These are phyloP conservation scores for Drosophila mercatorum DNA, from an alignment of 2,888 invertebrate genomes.

Conservation along the genomic window DNA sequence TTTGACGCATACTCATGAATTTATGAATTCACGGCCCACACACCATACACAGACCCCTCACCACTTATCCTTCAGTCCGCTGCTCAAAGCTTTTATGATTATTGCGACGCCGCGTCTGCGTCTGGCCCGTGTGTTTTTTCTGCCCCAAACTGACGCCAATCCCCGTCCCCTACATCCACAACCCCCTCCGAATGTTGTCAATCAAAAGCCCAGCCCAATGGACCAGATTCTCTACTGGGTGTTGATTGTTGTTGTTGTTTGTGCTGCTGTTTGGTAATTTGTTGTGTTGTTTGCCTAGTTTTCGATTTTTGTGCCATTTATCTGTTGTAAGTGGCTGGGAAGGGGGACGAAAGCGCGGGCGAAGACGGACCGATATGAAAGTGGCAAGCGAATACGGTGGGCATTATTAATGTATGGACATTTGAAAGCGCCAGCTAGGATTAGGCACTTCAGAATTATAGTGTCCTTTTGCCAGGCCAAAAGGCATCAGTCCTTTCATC, in stretches of 20 bases:
- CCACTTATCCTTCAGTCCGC: not conserved
- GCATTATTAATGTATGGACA: constrained; percentile 70
- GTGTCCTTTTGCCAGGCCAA: constrained; percentile 6
- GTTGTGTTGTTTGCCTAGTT: constrained; percentile 58
- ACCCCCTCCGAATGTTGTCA: constrained; percentile 49
- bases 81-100: constrained; percentile 68
- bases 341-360: not conserved
- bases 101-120: constrained; percentile 78
- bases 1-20: constrained; percentile 59
- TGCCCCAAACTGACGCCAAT: constrained; percentile 62
- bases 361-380: constrained; percentile 4
- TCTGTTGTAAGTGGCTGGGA: constrained; percentile 53
- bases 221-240: constrained; percentile 9
- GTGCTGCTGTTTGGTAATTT: constrained; percentile 55
- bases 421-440: constrained; percentile 53
- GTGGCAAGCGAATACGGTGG: constrained; percentile 37
- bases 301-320: constrained; percentile 63
- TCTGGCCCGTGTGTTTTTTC: constrained; percentile 51
- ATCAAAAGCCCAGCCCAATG: constrained; percentile 51
- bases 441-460: constrained; percentile 25
- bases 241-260: constrained; percentile 32
- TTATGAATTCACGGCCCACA: constrained; percentile 18
- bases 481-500: not conserved
- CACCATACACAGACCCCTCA: not conserved
- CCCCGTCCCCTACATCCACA: not conserved